Evolutionary conservation across 2,113 vertebrate genomes (phyloP), one percentile per base, ranked within the genome.

Genomic region (Silurus meridionalis): DNA sequence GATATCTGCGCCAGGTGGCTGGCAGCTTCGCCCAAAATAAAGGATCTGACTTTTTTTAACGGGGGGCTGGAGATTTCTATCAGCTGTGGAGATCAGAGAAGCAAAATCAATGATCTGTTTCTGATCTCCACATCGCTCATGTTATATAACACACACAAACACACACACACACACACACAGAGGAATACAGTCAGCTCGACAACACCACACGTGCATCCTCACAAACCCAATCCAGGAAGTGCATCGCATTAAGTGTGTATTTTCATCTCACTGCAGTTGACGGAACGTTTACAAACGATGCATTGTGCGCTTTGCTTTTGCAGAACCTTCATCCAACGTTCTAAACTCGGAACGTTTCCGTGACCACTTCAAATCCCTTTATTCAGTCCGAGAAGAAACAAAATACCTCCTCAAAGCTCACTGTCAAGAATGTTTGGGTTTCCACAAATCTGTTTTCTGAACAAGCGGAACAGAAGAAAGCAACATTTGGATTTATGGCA

Each of bases 1-100:
- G 92, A 93, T 93, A 89, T 86, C 57, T 69, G 92, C 91, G 90
- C 92, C 94, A 95, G 93, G 93, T 93, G 93, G 90, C 93, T 86
- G 28, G 86, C 82, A 91, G 88, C 89, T 80, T 61, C 87, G 79
- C 88, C 91, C 75, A 84, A 64, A 80, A 69, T 72, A 92, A 90
- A 91, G 90, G 90, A 90, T 87, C 84, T 89, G 89, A 83, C 84
- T 88, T 91, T 72, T 46, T 80, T 60, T 60, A 9, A 13, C 55
- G 55, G 55, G 8, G 23, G 74, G n/a, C 50, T 75, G 0, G 53
- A 50, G 80, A 63, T 82, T 82, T 82, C 6, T 82, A 82, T 82
- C 60, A 82, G 58, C 80, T 82, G 58, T 82, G 80, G 60, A 81
- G 79, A 82, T 82, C 80, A 82, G 60, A 82, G 46, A 5, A 80